A percentile compares a stretch with the other conserved stretches of the same genome.
Evolutionary conservation across 2,797 vertebrate genomes (phyloP).

Genomic region (Galagoides demidoff): DNA sequence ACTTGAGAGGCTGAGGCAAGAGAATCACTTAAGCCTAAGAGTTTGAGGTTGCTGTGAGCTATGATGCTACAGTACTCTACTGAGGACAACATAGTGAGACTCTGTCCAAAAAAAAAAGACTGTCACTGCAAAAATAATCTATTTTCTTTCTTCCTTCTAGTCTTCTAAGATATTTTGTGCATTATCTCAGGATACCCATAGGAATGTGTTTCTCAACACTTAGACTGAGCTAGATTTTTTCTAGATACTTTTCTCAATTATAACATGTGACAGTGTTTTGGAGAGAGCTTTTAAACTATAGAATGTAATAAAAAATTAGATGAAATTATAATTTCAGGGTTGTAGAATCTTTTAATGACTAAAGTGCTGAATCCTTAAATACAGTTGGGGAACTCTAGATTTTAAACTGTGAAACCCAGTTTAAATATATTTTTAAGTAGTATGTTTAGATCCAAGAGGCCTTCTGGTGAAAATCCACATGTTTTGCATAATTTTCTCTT

Average conservation of each 20-base stretch:
- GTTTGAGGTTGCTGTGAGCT: no score
- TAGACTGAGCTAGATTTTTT: not conserved
- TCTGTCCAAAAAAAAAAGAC: no score
- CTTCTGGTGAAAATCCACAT: not conserved
- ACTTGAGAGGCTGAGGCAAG: no score
- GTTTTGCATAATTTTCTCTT: not conserved
- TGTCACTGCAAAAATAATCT: not conserved
- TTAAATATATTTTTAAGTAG: constrained; percentile 16
- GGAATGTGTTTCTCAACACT: not conserved
- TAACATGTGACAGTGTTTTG: not conserved
- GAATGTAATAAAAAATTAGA: not conserved
- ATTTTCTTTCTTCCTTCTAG: not conserved
- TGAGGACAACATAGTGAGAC: no score
- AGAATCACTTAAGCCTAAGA: no score
- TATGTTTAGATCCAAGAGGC: not conserved
- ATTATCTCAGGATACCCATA: not conserved
- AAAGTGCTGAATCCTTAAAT: not conserved
- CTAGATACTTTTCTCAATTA: not conserved
- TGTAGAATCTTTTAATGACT: not conserved
- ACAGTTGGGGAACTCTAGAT: not conserved
- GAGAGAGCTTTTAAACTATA: not conserved
- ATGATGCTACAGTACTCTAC: no score
- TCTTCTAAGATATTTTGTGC: not conserved
- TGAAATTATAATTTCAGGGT: constrained; percentile 21
- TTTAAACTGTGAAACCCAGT: not conserved